phyloP scores from a whole-genome alignment of 2,797 vertebrate species.

The Onychomys arenicola region DNA sequence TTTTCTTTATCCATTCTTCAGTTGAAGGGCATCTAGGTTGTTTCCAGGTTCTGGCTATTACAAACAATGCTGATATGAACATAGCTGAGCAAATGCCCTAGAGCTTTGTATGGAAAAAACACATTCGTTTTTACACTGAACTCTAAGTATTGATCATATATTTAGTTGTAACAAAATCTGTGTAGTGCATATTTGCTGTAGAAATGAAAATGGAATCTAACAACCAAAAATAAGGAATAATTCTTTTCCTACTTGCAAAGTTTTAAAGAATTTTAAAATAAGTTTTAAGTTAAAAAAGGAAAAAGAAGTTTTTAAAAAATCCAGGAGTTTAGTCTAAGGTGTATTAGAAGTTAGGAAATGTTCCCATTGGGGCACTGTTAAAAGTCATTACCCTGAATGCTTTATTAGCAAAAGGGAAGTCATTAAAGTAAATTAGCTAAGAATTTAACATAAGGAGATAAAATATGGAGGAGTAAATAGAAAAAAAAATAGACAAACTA shows the following conservation, averaged over 20 bases:
- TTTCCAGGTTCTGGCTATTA: no score
- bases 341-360: neutral
- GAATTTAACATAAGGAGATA: conserved; percentile 16
- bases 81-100: no score
- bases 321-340: neutral
- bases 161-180: neutral
- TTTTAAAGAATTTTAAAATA: neutral
- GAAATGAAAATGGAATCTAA: conserved; percentile 18
- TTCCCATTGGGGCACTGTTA: neutral
- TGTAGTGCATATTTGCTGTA: neutral
- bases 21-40: no score
- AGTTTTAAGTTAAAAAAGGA: neutral
- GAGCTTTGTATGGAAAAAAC: neutral
- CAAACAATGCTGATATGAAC: no score
- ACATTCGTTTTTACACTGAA: neutral
- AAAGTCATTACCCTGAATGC: neutral
- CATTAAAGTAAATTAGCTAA: conserved; percentile 19
- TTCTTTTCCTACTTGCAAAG: neutral
- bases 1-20: no score
- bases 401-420: conserved; percentile 44
- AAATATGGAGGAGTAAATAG: conserved; percentile 21
- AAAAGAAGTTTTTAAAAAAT: neutral
- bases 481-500: neutral
- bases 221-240: neutral
- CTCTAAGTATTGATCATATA: neutral